A percentile compares a stretch with the other conserved stretches of the same genome.
These are phyloP conservation scores for Sphaerophoria rueppellii DNA, from an alignment of 2,888 invertebrate species.

Conservation along the genomic window DNA sequence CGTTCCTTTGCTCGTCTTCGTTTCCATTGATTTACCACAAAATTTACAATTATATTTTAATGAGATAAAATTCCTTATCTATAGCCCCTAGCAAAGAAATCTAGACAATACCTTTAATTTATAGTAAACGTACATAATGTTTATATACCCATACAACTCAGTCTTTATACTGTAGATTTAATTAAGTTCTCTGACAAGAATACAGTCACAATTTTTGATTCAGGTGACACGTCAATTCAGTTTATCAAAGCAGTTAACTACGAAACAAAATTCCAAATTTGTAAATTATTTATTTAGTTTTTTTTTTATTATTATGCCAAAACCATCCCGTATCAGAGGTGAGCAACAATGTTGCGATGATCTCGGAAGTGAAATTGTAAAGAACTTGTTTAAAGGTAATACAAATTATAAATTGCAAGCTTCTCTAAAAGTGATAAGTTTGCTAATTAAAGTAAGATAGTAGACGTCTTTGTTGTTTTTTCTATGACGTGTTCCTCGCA, in stretches of 20 bases:
- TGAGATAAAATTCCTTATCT: constrained; percentile 34
- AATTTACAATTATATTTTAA: background rate
- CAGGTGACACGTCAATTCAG: constrained; percentile 62
- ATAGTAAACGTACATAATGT: background rate
- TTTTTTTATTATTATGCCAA: constrained; percentile 20
- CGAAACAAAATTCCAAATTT: constrained; percentile 26
- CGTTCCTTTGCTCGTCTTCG: background rate
- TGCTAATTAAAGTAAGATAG: background rate
- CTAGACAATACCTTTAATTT: background rate
- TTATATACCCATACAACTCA: background rate
- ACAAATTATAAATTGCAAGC: background rate
- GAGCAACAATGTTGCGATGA: background rate
- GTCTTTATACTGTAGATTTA: background rate
- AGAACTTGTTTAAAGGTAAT: constrained; percentile 30
- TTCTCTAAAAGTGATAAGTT: background rate
- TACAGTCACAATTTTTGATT: constrained; percentile 34
- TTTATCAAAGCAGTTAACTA: constrained; percentile 21
- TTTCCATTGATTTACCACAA: constrained; percentile 11
- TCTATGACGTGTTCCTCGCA: background rate
- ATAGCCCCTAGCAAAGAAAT: constrained; percentile 9
- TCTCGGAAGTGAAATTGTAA: background rate
- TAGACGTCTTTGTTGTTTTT: constrained; percentile 2
- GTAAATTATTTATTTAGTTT: background rate
- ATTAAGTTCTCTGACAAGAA: constrained; percentile 13
- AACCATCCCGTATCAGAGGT: background rate